Percentiles rank a stretch among this genome's conserved stretches.
These are phyloP conservation scores for Brachypalpus laphriformis DNA, from an alignment of 2,888 invertebrate species.

Conservation along the genomic window DNA sequence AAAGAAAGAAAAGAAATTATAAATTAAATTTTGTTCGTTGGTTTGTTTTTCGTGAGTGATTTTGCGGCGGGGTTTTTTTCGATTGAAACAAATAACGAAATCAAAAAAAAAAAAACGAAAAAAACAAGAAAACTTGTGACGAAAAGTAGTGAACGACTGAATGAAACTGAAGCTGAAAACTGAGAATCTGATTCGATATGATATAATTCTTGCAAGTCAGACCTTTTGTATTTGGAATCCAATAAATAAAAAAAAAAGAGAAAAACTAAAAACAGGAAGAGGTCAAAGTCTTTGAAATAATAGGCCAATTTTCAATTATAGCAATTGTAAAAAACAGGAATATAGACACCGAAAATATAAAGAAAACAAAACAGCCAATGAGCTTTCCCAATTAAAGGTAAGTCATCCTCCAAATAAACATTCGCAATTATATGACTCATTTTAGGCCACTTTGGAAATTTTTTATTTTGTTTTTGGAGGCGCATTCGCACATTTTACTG, in stretches of 20 bases:
- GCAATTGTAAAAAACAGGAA: neutral
- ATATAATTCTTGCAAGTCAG: conserved; percentile 27
- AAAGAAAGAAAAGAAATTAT: conserved; percentile 75
- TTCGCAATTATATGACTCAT: conserved; percentile 11
- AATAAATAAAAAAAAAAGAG: neutral
- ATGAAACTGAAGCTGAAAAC: conserved; percentile 45
- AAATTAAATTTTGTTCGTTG: conserved; percentile 72
- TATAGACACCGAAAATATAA: conserved; percentile 23
- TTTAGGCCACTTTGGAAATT: conserved; percentile 3
- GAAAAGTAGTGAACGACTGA: conserved; percentile 60
- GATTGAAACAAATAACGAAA: conserved; percentile 63
- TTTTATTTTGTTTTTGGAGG: neutral
- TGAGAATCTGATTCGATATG: conserved; percentile 46
- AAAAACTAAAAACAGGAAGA: neutral
- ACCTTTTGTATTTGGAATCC: conserved; percentile 17
- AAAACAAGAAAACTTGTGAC: conserved; percentile 45
- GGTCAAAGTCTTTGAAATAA: conserved; percentile 7
- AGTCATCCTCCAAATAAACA: conserved; percentile 38
- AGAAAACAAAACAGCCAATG: conserved; percentile 49
- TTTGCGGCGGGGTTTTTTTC: conserved; percentile 69
- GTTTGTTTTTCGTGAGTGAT: conserved; percentile 70
- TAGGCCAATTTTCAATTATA: conserved; percentile 12
- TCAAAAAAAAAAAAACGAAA: conserved; percentile 14
- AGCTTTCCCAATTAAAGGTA: conserved; percentile 38
- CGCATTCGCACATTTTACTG: conserved; percentile 30